phyloP scores from a whole-genome alignment of 2,888 invertebrate species.

The Carterocephalus palaemon region DNA sequence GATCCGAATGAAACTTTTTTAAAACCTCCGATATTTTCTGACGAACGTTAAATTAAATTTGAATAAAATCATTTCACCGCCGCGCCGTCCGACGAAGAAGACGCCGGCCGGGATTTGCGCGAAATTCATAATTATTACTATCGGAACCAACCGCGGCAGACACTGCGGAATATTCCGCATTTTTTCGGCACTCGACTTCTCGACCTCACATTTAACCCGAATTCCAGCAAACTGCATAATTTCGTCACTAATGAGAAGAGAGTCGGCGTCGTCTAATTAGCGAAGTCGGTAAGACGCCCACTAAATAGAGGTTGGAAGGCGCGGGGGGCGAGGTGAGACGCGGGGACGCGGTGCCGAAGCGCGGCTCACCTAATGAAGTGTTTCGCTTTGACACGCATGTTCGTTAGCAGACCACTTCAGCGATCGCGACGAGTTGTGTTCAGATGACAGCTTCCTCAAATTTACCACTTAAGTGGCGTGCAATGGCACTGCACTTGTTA shows the following conservation, averaged over 20 bases:
- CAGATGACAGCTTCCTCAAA: conserved; percentile 74
- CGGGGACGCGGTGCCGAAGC: conserved; percentile 43
- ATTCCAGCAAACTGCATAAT: conserved; percentile 75
- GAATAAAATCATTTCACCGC: conserved; percentile 21
- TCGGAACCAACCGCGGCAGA: conserved; percentile 18
- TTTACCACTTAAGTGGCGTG: conserved; percentile 74
- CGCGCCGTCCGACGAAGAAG: conserved; percentile 4
- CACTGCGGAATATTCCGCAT: conserved; percentile 41
- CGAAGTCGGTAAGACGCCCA: conserved; percentile 70
- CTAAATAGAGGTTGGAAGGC: conserved; percentile 54
- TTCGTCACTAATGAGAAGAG: conserved; percentile 76
- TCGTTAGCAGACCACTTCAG: conserved; percentile 76
- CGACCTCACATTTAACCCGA: conserved; percentile 72
- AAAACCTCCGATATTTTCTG: conserved; percentile 10
- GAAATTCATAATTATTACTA: conserved; percentile 24
- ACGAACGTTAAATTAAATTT: conserved; percentile 16
- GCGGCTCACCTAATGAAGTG: conserved; percentile 77
- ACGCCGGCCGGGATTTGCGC: conserved; percentile 15
- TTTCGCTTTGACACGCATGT: conserved; percentile 78
- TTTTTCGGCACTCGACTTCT: conserved; percentile 52
- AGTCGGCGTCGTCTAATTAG: conserved; percentile 74
- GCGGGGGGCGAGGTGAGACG: conserved; percentile 34
- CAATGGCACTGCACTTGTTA: conserved; percentile 61
- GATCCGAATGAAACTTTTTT: conserved; percentile 12
- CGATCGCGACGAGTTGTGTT: conserved; percentile 62